phyloP scores from a whole-genome alignment of 2,888 invertebrate species.

The Steinernema scapterisci region DNA sequence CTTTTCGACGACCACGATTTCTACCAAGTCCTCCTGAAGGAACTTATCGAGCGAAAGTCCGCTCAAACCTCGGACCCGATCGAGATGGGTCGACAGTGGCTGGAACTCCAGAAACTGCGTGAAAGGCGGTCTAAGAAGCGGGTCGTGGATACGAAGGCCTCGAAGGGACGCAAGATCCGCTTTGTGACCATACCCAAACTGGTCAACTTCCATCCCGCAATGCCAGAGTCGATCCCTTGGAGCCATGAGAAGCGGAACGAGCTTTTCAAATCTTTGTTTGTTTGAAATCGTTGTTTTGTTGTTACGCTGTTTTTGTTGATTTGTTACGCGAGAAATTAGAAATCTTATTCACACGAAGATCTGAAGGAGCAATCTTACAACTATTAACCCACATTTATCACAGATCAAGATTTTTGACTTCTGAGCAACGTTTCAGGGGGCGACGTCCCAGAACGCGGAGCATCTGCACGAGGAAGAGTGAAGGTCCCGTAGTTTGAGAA shows the following conservation, averaged over 20 bases:
- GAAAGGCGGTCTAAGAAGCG: conserved; percentile 81
- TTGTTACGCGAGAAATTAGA: conserved; percentile 4
- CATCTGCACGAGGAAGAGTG: not conserved
- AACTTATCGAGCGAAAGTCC: conserved; percentile 87
- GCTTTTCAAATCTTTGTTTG: conserved; percentile 64
- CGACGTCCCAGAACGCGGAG: too few relatives aligned
- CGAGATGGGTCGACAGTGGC: conserved; percentile 84
- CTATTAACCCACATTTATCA: not conserved
- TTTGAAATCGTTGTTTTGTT: conserved; percentile 33
- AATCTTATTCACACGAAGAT: too few relatives aligned
- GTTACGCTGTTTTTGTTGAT: conserved; percentile 37
- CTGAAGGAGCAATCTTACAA: too few relatives aligned
- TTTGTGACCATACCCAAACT: conserved; percentile 69
- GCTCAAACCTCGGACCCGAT: conserved; percentile 80
- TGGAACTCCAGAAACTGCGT: conserved; percentile 86
- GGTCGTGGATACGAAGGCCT: conserved; percentile 80
- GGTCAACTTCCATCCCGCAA: conserved; percentile 64
- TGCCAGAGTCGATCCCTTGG: conserved; percentile 59
- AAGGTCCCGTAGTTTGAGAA: not conserved
- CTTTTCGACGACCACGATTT: conserved; percentile 97
- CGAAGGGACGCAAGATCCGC: conserved; percentile 85
- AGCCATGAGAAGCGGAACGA: conserved; percentile 62
- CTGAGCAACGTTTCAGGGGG: too few relatives aligned
- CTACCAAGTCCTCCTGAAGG: conserved; percentile 88
- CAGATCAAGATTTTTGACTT: not conserved